Conservation (phyloP, 2,113 vertebrate genomes). For the Nesoenas mayeri region DNA sequence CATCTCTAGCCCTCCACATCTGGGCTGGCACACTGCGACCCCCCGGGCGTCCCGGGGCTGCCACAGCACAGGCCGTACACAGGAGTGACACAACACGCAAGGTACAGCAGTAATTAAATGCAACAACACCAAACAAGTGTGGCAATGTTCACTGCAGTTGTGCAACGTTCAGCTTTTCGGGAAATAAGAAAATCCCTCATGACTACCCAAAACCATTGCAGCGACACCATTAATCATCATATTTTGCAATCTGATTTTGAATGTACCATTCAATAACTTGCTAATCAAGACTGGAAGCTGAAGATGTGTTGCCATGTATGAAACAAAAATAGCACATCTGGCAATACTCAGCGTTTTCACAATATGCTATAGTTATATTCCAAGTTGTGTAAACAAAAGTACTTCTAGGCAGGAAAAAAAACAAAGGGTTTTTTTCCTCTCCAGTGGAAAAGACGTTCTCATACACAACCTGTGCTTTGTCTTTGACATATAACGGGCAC, state of each 20-base stretch:
- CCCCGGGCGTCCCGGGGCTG: not conserved
- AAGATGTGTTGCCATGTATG: not conserved
- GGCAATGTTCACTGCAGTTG: not conserved
- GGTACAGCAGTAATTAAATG: not conserved
- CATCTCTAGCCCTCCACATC: not conserved
- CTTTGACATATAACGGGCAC: not conserved
- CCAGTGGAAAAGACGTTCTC: not conserved
- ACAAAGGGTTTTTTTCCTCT: not conserved
- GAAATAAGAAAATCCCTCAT: not conserved
- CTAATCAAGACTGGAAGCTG: not conserved
- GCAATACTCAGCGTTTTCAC: not conserved
- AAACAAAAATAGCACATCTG: not conserved
- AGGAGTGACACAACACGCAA: accelerated
- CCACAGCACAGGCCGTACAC: too few species aligned
- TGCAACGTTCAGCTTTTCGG: not conserved
- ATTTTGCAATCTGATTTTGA: not conserved
- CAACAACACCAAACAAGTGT: not conserved
- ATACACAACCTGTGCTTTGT: not conserved
- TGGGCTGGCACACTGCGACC: too few species aligned
- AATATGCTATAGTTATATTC: accelerated
- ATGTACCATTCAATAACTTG: not conserved
- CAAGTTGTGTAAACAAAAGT: not conserved
- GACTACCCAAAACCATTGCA: not conserved
- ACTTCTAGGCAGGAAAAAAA: not conserved
- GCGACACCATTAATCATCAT: not conserved